Conservation (phyloP, 2,888 invertebrate species). For the Phragmatobia fuliginosa region DNA sequence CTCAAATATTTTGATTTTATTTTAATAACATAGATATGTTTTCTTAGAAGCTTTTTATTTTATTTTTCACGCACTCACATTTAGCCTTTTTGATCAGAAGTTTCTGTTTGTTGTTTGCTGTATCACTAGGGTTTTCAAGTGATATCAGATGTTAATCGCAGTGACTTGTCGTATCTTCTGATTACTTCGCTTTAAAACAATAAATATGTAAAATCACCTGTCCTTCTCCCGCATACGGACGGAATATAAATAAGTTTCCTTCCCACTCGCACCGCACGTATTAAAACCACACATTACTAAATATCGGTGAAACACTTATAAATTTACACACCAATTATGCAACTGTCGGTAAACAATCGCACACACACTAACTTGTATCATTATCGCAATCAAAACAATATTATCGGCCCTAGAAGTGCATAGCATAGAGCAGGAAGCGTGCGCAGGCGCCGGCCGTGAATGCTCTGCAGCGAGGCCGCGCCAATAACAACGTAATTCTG, state of each 20-base stretch:
- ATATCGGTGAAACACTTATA: conserved; percentile 24
- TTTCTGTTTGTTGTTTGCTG: not conserved
- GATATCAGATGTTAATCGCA: not conserved
- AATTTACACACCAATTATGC: conserved; percentile 41
- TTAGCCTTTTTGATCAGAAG: not conserved
- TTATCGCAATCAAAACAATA: conserved; percentile 57
- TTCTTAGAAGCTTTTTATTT: not conserved
- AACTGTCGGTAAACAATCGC: conserved; percentile 29
- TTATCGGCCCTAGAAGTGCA: conserved; percentile 53
- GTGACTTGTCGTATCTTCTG: not conserved
- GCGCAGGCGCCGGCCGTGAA: conserved; percentile 55
- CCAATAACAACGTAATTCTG: conserved; percentile 57
- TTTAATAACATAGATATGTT: not conserved
- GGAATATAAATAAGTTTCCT: not conserved
- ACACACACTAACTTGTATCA: conserved; percentile 36
- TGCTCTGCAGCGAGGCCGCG: conserved; percentile 51
- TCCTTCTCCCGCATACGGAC: not conserved
- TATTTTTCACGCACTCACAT: not conserved
- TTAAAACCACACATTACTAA: conserved; percentile 3
- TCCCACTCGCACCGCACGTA: not conserved
- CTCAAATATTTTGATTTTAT: not conserved
- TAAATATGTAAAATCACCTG: not conserved
- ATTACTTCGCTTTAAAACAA: not conserved
- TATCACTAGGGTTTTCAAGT: not conserved
- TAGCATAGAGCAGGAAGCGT: conserved; percentile 58